Evolutionary conservation across 2,113 vertebrate genomes (phyloP).

Genomic region (Psophia crepitans): DNA sequence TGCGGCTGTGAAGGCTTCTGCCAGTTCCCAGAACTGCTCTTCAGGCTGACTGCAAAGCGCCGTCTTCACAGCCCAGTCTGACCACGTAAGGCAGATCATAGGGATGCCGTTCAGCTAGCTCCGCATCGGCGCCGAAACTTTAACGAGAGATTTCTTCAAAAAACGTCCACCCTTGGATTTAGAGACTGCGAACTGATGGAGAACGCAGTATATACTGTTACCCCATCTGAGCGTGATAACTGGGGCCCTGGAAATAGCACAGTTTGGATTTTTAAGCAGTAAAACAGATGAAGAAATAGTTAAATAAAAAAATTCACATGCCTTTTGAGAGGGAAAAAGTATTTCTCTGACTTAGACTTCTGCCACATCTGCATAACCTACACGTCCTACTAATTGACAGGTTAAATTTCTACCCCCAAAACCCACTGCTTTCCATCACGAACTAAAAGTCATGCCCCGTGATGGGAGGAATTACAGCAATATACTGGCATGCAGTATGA

Average conservation of each 20-base stretch:
- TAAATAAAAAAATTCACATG: rapidly evolving
- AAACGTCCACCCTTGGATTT: not conserved
- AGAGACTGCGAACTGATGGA: not conserved
- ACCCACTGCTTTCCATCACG: not conserved
- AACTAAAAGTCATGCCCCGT: not conserved
- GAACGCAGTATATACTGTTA: not conserved
- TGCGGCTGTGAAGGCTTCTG: not conserved
- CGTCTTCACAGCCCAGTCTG: not conserved
- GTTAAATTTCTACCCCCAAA: not conserved
- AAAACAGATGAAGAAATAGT: not conserved
- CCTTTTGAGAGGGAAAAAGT: not conserved
- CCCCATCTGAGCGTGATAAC: not conserved
- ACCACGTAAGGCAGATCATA: rapidly evolving
- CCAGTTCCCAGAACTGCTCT: not conserved
- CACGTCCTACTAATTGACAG: not conserved
- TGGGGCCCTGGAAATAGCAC: not conserved
- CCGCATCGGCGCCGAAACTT: rapidly evolving
- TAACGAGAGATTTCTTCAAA: not conserved
- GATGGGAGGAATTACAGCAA: not conserved
- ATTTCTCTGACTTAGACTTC: not conserved
- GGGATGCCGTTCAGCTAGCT: not conserved
- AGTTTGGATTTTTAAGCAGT: not conserved
- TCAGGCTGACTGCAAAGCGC: not conserved
- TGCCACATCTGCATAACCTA: not conserved
- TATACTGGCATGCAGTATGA: not conserved